These are phyloP conservation scores for Illadopsis cleaveri DNA, from an alignment of 2,113 vertebrate genomes.

Conservation along the genomic window DNA sequence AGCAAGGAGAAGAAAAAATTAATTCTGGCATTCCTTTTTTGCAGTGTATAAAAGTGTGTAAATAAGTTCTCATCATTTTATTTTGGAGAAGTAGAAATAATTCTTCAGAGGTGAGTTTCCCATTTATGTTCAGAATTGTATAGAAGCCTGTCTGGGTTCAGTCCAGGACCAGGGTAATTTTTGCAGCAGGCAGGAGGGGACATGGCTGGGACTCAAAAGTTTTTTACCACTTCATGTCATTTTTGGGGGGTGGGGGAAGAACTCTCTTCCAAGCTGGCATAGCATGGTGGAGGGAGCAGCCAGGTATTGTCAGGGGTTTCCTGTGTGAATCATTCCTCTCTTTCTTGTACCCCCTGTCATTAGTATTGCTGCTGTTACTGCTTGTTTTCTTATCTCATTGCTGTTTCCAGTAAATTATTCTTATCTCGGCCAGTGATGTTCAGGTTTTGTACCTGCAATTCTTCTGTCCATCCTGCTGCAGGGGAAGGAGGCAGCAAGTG, in stretches of 20 bases:
- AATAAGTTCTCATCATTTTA: slow-evolving; percentile 35
- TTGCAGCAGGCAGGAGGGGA: not conserved
- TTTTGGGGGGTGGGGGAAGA: not conserved
- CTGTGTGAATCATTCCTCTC: not conserved
- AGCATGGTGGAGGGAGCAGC: too few species aligned
- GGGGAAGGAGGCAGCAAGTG: too few species aligned
- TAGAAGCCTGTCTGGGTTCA: rapidly evolving
- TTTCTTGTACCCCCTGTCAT: not conserved
- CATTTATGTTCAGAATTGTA: not conserved
- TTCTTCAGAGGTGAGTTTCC: not conserved
- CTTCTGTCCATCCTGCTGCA: not conserved
- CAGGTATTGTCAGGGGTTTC: too few species aligned
- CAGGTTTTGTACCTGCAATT: not conserved
- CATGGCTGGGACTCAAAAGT: not conserved
- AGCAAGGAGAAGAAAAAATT: not conserved
- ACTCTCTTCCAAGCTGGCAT: rapidly evolving
- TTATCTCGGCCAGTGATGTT: not conserved
- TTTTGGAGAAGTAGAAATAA: slow-evolving; percentile 34
- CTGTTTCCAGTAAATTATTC: not conserved
- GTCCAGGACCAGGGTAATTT: not conserved
- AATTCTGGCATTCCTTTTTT: not conserved
- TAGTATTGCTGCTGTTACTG: not conserved
- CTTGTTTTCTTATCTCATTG: rapidly evolving
- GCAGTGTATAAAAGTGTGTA: not conserved
- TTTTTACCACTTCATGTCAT: not conserved